These are phyloP conservation scores for Hycleus phaleratus DNA, from an alignment of 1,140 invertebrate species.

Conservation along the genomic window DNA sequence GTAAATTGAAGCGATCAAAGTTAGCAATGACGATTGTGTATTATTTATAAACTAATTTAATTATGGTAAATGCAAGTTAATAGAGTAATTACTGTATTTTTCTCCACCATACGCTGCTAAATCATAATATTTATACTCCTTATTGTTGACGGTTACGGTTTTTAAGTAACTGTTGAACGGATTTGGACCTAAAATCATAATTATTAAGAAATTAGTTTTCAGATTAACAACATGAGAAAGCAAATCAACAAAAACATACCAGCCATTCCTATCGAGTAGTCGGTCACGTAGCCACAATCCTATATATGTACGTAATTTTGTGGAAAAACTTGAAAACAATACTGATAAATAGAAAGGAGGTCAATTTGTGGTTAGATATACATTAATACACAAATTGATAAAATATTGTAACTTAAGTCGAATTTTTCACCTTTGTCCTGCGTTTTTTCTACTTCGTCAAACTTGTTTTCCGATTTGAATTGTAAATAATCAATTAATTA, in stretches of 20 bases:
- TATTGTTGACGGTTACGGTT: constrained; percentile 54
- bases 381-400: too few species aligned
- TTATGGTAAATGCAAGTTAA: too few species aligned
- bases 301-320: too few species aligned
- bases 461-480: too few species aligned
- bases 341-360: too few species aligned
- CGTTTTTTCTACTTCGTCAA: too few species aligned
- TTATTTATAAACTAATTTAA: too few species aligned
- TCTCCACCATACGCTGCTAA: constrained; percentile 69
- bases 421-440: too few species aligned
- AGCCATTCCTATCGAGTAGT: constrained; percentile 17
- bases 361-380: too few species aligned
- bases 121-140: constrained; percentile 70
- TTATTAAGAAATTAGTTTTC: constrained; percentile 1
- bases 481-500: too few species aligned
- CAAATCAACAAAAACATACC: constrained; percentile 6
- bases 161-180: constrained; percentile 64
- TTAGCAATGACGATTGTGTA: background rate
- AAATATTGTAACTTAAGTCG: too few species aligned
- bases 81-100: constrained; percentile 37
- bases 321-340: too few species aligned
- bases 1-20: constrained; percentile 29
- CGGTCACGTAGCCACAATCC: constrained; percentile 13
- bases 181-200: constrained; percentile 50
- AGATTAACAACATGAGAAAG: background rate